phyloP scores from a whole-genome alignment of 2,113 vertebrate species.

The Ahaetulla prasina region DNA sequence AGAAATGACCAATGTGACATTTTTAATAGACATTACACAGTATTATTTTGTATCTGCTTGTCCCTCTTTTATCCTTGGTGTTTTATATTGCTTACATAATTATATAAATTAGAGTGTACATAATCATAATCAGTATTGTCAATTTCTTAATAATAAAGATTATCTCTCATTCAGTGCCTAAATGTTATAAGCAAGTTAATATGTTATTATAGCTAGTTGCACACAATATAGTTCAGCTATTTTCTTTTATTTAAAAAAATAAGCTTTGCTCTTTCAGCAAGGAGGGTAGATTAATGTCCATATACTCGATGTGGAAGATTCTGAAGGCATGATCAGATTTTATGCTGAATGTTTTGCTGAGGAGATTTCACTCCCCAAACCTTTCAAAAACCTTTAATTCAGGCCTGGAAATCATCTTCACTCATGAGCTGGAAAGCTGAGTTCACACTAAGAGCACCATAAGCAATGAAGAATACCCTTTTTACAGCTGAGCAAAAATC shows the following conservation, averaged over 20 bases:
- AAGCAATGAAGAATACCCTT: neutral
- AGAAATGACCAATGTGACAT: neutral
- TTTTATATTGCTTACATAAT: neutral
- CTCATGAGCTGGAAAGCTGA: neutral
- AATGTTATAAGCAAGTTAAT: neutral
- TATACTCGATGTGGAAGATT: neutral
- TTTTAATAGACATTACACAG: neutral
- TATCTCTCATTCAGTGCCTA: neutral
- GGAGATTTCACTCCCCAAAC: neutral
- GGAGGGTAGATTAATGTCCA: neutral
- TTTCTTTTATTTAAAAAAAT: neutral
- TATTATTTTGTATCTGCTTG: neutral
- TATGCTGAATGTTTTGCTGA: neutral
- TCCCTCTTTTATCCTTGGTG: neutral
- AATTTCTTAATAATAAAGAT: neutral
- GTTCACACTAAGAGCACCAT: neutral
- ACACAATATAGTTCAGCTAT: neutral
- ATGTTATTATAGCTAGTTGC: neutral
- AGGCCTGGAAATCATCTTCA: neutral
- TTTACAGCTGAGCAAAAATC: neutral
- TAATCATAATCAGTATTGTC: neutral
- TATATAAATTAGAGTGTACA: neutral
- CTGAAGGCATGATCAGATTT: neutral
- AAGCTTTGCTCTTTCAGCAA: neutral
- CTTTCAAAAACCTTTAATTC: neutral